Base-by-base conservation (phyloP, 2,888 invertebrate genomes). In the Cheilosia soror region DNA sequence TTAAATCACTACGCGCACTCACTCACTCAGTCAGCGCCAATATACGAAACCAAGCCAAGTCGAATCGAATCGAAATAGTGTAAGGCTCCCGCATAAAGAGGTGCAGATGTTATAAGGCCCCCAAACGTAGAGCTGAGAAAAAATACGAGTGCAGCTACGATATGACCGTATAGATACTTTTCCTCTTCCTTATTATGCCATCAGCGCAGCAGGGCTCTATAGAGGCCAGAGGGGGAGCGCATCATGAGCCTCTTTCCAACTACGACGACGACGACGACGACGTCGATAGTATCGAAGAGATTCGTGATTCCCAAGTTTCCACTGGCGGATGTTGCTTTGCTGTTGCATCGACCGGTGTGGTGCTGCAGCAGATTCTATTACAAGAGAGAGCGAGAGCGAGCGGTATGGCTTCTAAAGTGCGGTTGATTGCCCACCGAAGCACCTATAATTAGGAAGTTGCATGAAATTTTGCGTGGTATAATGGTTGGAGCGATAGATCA, bases 371-470 rank as follows among this genome's bases (percentile, higher is more conserved):
- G 72, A 63, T 69, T 78, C 62, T 78, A 65, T 62, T 72, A 71
- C 57, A 47, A 62, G 68, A 73, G 55, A 60, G 33, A 60, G 49
- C 44, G 11, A 3, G 5, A n/a, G 31, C 47, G 51, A 44, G 47
- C 65, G 51, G 65, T 72, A 27, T 11, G 72, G 44, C 71, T 80
- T 79, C 65, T 58, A 72, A 72, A 81, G 68, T 85, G 84, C 80
- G 62, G 62, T 77, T 85, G 85, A 85, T 85, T 81, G 76, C 85
- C 80, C 76, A 81, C 76, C 42, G 76, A 72, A 81, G 81, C 81
- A 85, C 72, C 81, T 72, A 85, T 85, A 85, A 85, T 85, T 85
- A 85, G 85, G 85, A 85, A 85, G 85, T 85, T 85, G 85, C 81
- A 85, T 85, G 81, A 73, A 81, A 81, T 81, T 85, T 81, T 85